Evolutionary conservation across 2,888 invertebrate genomes (phyloP).

Genomic region (Drosophila longiperda): DNA sequence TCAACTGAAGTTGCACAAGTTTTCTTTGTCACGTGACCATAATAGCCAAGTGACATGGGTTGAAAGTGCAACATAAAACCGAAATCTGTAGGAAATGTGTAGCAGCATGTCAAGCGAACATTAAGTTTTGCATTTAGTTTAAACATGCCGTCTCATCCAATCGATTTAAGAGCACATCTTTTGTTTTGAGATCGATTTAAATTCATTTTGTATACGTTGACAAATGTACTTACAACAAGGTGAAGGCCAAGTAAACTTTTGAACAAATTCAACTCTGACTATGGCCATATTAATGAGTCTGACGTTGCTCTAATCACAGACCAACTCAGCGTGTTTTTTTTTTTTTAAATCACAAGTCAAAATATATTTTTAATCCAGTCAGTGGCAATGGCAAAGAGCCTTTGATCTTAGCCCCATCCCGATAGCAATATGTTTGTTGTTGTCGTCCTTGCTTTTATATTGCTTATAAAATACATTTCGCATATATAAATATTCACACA

Average conservation of each 20-base stretch:
- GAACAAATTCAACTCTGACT: neutral
- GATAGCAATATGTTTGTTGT: conserved; percentile 6
- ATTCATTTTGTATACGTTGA: neutral
- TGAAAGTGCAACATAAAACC: neutral
- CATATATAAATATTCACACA: conserved; percentile 66
- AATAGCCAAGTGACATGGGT: neutral
- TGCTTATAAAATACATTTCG: conserved; percentile 56
- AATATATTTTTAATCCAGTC: conserved; percentile 10
- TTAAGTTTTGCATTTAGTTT: neutral
- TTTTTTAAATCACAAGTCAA: conserved; percentile 23
- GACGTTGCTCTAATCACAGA: neutral
- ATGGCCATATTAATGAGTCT: conserved; percentile 4
- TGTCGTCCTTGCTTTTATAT: conserved; percentile 39
- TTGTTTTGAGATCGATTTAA: neutral
- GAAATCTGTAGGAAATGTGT: neutral
- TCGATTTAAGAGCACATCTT: neutral
- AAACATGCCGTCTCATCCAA: neutral
- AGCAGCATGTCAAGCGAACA: neutral
- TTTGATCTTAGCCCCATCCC: conserved; percentile 44
- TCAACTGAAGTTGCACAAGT: conserved; percentile 23
- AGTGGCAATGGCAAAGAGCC: conserved; percentile 22
- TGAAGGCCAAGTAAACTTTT: neutral
- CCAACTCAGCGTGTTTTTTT: conserved; percentile 12
- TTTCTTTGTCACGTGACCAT: conserved; percentile 16
- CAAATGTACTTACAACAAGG: neutral